These are phyloP conservation scores for Silurus aristotelis DNA, from an alignment of 2,797 vertebrate genomes.

Conservation along the genomic window DNA sequence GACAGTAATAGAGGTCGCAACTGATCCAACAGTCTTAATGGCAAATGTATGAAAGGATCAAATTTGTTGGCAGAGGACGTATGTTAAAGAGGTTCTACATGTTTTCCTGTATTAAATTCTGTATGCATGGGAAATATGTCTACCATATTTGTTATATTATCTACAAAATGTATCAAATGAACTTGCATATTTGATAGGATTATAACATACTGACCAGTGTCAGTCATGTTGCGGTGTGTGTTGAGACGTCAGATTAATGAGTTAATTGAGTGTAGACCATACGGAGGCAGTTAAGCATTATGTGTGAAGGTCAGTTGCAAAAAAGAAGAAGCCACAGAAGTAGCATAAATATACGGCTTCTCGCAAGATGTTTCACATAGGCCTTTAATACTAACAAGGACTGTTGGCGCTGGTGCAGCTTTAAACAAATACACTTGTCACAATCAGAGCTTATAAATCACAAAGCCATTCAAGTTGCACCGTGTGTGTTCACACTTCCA, in stretches of 20 bases:
- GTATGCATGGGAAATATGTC: not conserved
- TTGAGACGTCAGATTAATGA: not conserved
- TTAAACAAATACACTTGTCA: constrained; percentile 36
- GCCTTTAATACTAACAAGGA: not conserved
- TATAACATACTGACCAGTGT: not conserved
- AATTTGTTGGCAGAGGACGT: not conserved
- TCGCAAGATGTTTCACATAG: not conserved
- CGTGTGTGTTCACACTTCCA: constrained; percentile 9
- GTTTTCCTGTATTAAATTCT: not conserved
- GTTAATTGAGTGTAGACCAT: not conserved
- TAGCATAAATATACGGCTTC: not conserved
- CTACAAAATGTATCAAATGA: not conserved
- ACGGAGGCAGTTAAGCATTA: not conserved
- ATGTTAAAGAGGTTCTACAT: not conserved
- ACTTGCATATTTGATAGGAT: not conserved
- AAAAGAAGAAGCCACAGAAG: not conserved
- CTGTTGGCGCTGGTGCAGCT: constrained; percentile 16
- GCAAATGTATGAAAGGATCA: not conserved
- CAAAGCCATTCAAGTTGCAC: not conserved
- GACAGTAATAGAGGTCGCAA: not conserved
- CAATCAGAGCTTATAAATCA: constrained; percentile 27
- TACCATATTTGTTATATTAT: not conserved
- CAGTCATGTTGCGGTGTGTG: not conserved
- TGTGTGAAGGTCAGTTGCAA: not conserved
- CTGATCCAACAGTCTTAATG: not conserved